These are phyloP conservation scores for Iguana delicatissima DNA, from an alignment of 2,797 vertebrate species.

Conservation along the genomic window DNA sequence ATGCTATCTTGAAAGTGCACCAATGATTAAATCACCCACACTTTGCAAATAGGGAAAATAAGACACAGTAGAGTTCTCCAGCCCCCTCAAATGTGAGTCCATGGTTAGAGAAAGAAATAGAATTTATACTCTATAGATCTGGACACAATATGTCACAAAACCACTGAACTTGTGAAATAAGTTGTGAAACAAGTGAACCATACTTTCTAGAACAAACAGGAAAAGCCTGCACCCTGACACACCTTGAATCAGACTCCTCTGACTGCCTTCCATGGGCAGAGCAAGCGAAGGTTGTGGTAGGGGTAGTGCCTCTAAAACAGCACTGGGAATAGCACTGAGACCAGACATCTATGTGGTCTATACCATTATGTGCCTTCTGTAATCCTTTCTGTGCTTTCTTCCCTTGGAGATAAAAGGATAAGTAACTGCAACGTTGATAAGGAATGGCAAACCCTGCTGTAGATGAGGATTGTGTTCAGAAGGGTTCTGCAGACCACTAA, in stretches of 20 bases:
- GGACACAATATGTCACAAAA: not conserved
- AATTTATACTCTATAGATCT: not conserved
- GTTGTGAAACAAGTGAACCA: not conserved
- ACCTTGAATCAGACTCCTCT: not conserved
- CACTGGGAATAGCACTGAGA: no score
- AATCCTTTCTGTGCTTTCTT: not conserved
- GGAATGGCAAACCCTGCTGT: not conserved
- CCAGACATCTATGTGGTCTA: no score
- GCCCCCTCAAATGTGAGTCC: not conserved
- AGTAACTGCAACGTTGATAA: not conserved
- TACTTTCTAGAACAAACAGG: not conserved
- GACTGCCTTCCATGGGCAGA: not conserved
- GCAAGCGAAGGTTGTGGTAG: no score
- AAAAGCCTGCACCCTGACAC: not conserved
- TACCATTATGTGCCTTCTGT: not conserved
- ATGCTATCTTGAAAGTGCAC: not conserved
- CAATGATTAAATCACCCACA: slow-evolving; percentile 3
- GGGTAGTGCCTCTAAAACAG: no score
- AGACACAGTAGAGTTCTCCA: not conserved
- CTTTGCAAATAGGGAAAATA: slow-evolving; percentile 3
- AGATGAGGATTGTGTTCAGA: not conserved
- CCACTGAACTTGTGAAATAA: not conserved
- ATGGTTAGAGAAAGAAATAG: not conserved
- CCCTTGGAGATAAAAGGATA: not conserved
- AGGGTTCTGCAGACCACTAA: no score